Evolutionary conservation across 2,888 invertebrate genomes (phyloP).

Genomic region (Cryptocephalus primarius): DNA sequence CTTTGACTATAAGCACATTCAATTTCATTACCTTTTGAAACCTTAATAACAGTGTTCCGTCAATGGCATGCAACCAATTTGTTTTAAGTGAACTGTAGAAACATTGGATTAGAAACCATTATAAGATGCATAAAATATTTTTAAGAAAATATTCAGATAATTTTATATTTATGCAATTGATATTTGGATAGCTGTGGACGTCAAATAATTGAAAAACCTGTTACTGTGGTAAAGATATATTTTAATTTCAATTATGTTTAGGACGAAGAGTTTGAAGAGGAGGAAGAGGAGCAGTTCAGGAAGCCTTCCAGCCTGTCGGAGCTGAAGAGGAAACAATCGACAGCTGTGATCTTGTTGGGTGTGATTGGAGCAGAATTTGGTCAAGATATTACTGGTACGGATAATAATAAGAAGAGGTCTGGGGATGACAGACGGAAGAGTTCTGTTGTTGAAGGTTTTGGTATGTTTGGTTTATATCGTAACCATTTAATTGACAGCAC

Average conservation of each 20-base stretch:
- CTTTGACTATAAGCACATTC: too few species aligned
- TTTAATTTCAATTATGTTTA: slow-evolving; percentile 26
- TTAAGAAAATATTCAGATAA: too few species aligned
- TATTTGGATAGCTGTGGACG: too few species aligned
- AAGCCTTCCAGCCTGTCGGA: slow-evolving; percentile 80
- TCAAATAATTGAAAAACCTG: too few species aligned
- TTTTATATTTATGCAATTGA: too few species aligned
- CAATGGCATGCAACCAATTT: too few species aligned
- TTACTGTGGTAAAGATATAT: too few species aligned
- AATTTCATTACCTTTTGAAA: too few species aligned
- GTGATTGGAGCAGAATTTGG: slow-evolving; percentile 99
- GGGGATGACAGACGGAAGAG: slow-evolving; percentile 58
- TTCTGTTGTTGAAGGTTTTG: slow-evolving; percentile 71
- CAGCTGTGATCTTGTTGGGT: slow-evolving; percentile 90
- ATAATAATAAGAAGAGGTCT: slow-evolving; percentile 47
- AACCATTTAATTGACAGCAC: neutral
- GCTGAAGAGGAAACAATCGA: slow-evolving; percentile 88
- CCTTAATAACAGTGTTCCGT: too few species aligned
- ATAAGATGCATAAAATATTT: too few species aligned
- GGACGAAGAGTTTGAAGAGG: slow-evolving; percentile 71
- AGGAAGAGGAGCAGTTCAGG: slow-evolving; percentile 76
- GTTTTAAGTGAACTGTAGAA: too few species aligned
- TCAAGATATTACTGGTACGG: slow-evolving; percentile 70
- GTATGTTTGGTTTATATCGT: slow-evolving; percentile 13
- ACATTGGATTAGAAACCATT: too few species aligned